Evolutionary conservation across 1,140 invertebrate genomes (phyloP).

Genomic region (Eurosta solidaginis): DNA sequence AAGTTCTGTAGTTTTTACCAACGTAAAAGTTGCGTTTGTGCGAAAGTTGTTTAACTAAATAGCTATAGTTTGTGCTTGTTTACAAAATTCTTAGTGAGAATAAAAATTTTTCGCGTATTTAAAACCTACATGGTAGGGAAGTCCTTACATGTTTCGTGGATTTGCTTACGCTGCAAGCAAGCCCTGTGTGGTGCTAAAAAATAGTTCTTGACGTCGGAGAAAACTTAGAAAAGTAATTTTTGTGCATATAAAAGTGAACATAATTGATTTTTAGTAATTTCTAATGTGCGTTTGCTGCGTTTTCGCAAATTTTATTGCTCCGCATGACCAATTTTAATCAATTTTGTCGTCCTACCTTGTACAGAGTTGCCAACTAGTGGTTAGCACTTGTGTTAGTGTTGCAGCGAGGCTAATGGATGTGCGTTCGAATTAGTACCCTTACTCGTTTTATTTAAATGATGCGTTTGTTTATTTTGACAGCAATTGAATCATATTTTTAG

Average conservation of each 20-base stretch:
- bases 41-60: neutral
- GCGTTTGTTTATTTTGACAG: neutral
- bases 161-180: neutral
- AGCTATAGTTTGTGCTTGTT: neutral
- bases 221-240: neutral
- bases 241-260: neutral
- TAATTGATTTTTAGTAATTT: neutral
- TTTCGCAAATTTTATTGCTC: neutral
- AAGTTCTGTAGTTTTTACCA: neutral
- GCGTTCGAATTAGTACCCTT: neutral
- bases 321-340: slow-evolving; percentile 25
- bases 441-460: neutral
- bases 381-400: neutral
- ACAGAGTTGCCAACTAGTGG: neutral
- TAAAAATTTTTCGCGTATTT: neutral
- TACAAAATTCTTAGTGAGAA: neutral
- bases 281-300: too few species aligned
- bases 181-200: neutral
- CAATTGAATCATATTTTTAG: too few species aligned
- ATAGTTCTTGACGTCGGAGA: neutral
- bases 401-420: neutral
- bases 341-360: neutral
- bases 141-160: neutral
- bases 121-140: neutral
- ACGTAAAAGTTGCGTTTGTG: neutral